Base-by-base conservation (phyloP, 1,140 invertebrate genomes). In the Arctopsyche grandis region DNA sequence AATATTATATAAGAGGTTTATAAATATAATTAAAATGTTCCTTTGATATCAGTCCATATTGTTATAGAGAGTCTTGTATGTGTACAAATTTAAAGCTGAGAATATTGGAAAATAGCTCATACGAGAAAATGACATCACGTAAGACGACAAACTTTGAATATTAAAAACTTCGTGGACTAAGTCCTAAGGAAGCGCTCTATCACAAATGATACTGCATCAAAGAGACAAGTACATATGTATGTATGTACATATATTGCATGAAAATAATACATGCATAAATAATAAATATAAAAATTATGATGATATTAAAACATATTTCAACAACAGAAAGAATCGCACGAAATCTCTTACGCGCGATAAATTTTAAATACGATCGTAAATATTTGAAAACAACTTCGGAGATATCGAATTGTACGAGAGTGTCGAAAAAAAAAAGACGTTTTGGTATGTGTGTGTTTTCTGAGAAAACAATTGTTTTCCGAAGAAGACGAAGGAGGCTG, bases 71-170 rank as follows among this genome's bases (percentile, higher is more conserved):
- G 63, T 66, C 24, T 14, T 5, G 63, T 26, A 66, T 26, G 63
- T 66, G 24, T 66, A 26, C 63, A 9, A 22, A 29, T 66, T 52
- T 12, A 1, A n/a, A 26, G 22, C 26, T 26, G 63, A 24, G 63
- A 22, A 66, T 66, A 66, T 66, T 66, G 63, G 63, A 66, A 66
- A 66, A 66, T 22, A 66, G 63, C 63, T 66, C 63, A 66, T 66
- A 66, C 63, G 63, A 66, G 63, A 66, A 66, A 66, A 66, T 66
- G 63, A 66, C 63, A 66, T 66, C 63, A 66, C 63, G 63, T 66
- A 66, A 66, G 63, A 66, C 63, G 63, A 66, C 63, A 66, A 66
- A 66, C 63, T 66, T 66, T 66, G 63, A 66, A 66, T 66, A 66
- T 66, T 66, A 66, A 66, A 66, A 66, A 66, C 22, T 66, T 66